A percentile compares a stretch with the other conserved stretches of the same genome.
These are phyloP conservation scores for Lithobates pipiens DNA, from an alignment of 2,797 vertebrate genomes.

Conservation along the genomic window DNA sequence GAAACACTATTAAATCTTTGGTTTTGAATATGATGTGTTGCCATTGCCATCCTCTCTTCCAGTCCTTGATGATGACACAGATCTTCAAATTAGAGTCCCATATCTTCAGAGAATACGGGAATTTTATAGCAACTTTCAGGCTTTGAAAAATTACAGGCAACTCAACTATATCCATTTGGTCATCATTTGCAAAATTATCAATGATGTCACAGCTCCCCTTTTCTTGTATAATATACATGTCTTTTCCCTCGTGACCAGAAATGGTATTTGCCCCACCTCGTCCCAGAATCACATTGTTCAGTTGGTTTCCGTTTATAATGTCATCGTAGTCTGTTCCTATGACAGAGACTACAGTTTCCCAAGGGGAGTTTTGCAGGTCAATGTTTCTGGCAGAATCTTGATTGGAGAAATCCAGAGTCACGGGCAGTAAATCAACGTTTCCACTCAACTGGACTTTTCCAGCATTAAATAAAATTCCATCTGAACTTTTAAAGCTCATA, in stretches of 20 bases:
- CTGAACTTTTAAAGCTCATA: conserved; percentile 65
- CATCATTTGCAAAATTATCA: conserved; percentile 66
- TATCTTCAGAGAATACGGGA: not conserved
- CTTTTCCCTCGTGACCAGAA: conserved; percentile 66
- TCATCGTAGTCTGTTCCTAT: conserved; percentile 45
- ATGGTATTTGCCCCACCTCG: conserved; percentile 66
- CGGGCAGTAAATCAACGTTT: not conserved
- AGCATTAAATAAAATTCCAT: conserved; percentile 56
- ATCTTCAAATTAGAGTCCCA: not conserved
- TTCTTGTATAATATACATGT: conserved; percentile 67
- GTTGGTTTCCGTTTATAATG: conserved; percentile 61
- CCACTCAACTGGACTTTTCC: not conserved
- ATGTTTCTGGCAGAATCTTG: not conserved
- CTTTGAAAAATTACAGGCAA: conserved; percentile 59
- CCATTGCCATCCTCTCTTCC: conserved; percentile 32
- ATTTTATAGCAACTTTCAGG: not conserved
- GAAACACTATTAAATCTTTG: conserved; percentile 66
- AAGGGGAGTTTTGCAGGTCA: not conserved
- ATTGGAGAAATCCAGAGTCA: conserved; percentile 5
- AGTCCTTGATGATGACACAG: conserved; percentile 33
- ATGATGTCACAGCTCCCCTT: conserved; percentile 27
- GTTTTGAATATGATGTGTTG: conserved; percentile 62
- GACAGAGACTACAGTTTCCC: conserved; percentile 1
- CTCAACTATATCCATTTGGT: conserved; percentile 63
- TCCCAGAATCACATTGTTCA: conserved; percentile 68